phyloP scores from a whole-genome alignment of 2,113 vertebrate genomes.

The Archilochus colubris region DNA sequence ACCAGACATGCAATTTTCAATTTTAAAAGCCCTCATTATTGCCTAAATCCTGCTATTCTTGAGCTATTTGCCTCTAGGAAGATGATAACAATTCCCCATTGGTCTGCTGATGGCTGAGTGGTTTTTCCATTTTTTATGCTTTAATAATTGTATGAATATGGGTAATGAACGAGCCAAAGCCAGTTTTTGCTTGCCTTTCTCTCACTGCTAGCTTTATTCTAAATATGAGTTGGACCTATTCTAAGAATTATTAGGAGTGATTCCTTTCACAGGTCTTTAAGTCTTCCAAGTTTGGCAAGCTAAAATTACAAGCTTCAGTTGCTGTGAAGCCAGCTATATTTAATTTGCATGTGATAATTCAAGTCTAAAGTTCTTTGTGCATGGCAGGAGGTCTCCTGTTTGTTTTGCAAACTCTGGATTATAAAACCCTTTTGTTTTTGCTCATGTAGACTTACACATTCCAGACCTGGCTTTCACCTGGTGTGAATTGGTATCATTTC shows the following conservation, averaged over 20 bases:
- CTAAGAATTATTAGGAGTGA: conserved; percentile 3
- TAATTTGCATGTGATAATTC: conserved; percentile 1
- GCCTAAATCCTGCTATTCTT: conserved; percentile 24
- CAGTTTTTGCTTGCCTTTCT: background rate
- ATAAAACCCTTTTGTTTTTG: background rate
- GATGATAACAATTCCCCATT: conserved; percentile 13
- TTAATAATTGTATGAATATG: conserved; percentile 17
- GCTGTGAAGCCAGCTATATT: background rate
- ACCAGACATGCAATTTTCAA: conserved; percentile 33
- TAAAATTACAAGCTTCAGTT: background rate
- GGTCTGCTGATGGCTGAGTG: background rate
- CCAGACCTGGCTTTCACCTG: background rate
- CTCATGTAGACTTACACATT: background rate
- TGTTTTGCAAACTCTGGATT: conserved; percentile 8
- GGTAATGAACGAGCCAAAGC: background rate
- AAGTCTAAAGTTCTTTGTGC: background rate
- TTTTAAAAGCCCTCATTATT: conserved; percentile 41
- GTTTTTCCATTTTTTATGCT: background rate
- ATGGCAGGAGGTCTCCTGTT: background rate
- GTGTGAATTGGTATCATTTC: background rate
- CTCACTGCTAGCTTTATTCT: background rate
- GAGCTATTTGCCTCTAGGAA: background rate
- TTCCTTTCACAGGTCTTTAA: conserved; percentile 40
- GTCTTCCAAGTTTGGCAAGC: background rate
- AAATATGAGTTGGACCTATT: background rate